A percentile compares a stretch with the other conserved stretches of the same genome.
Evolutionary conservation across 1,140 invertebrate species (phyloP).

Genomic region (Metaphire vulgaris): DNA sequence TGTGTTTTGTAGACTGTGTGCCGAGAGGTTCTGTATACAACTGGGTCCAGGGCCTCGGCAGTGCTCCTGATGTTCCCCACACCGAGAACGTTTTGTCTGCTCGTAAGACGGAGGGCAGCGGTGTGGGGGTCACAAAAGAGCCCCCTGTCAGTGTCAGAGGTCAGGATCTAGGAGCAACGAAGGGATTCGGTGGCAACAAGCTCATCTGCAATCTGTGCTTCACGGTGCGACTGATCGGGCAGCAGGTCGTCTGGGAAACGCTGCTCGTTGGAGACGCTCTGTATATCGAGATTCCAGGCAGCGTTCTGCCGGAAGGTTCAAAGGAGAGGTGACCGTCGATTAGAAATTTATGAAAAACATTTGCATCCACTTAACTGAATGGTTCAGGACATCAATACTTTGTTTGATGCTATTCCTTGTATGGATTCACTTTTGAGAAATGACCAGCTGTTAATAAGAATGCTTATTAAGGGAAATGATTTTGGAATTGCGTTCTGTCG

Average conservation of each 20-base stretch:
- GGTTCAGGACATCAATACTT: too few species aligned
- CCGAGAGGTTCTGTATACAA: slow-evolving; percentile 70
- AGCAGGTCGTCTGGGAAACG: slow-evolving; percentile 70
- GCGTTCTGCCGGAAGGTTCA: slow-evolving; percentile 76
- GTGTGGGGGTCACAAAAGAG: slow-evolving; percentile 70
- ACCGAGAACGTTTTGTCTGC: slow-evolving; percentile 59
- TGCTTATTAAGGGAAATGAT: too few species aligned
- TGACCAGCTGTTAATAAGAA: too few species aligned
- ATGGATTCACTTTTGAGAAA: too few species aligned
- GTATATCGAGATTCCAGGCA: slow-evolving; percentile 77
- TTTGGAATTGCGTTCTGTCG: too few species aligned
- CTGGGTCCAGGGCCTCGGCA: slow-evolving; percentile 97
- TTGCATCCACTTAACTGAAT: too few species aligned
- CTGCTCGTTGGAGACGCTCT: slow-evolving; percentile 70
- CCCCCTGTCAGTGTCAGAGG: slow-evolving; percentile 60
- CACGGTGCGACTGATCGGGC: slow-evolving; percentile 69
- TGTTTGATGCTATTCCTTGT: too few species aligned
- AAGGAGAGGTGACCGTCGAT: slow-evolving; percentile 71
- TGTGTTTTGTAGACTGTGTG: slow-evolving; percentile 43
- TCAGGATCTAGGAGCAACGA: background rate
- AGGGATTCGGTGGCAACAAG: background rate
- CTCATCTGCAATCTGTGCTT: slow-evolving; percentile 53
- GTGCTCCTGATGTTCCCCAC: slow-evolving; percentile 88
- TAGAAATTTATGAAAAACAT: too few species aligned
- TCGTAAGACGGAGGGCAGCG: slow-evolving; percentile 68